phyloP scores from a whole-genome alignment of 2,113 vertebrate genomes.

The Zosterops lateralis region DNA sequence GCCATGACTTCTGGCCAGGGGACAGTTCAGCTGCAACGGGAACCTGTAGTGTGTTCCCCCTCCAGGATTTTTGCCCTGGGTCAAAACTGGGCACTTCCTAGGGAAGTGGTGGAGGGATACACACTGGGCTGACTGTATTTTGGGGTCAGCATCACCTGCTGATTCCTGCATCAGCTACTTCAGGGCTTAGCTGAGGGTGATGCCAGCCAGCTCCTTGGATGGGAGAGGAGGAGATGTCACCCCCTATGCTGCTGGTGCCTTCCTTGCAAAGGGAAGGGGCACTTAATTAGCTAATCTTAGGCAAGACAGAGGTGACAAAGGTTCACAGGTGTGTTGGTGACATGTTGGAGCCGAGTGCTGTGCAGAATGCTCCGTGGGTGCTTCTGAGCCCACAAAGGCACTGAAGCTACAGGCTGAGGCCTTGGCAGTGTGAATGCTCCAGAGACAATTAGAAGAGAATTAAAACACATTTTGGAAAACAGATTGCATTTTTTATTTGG shows the following conservation, averaged over 20 bases:
- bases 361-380: accelerated
- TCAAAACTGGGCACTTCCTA: neutral
- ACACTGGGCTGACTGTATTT: neutral
- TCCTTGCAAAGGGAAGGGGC: neutral
- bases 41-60: neutral
- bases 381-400: neutral
- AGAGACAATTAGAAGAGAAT: neutral
- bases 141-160: neutral
- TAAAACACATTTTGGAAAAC: neutral
- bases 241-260: neutral
- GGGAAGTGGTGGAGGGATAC: neutral
- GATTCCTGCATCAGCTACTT: accelerated
- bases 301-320: neutral
- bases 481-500: neutral
- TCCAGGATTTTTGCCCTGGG: neutral
- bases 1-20: neutral
- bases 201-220: neutral
- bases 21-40: neutral
- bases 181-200: neutral
- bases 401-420: accelerated
- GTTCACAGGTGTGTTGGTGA: accelerated
- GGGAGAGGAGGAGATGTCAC: neutral
- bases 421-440: neutral
- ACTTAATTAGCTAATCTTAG: neutral
- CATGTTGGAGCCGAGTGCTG: neutral